Conservation (phyloP, 2,888 invertebrate genomes). For the Omphaloscelis lunosa region DNA sequence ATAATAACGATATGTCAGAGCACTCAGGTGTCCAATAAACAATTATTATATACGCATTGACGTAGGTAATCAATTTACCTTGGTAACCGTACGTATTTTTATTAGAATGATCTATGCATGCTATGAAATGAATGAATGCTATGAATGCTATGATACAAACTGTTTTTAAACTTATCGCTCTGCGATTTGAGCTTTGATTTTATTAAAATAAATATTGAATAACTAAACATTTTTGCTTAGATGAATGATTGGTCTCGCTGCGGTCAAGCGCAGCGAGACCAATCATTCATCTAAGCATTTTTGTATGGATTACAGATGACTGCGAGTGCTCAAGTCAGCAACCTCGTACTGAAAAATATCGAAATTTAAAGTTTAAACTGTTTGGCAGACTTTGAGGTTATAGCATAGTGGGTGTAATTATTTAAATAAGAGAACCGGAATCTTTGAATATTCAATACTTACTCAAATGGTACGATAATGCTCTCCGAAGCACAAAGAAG, state of each 20-base stretch:
- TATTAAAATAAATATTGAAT: conserved; percentile 12
- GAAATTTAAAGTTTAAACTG: neutral
- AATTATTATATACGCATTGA: conserved; percentile 24
- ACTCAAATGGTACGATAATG: neutral
- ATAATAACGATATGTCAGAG: neutral
- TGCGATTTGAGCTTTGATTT: neutral
- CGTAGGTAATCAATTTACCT: conserved; percentile 33
- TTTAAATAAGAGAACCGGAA: neutral
- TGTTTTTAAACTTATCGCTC: conserved; percentile 12
- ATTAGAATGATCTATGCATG: conserved; percentile 11
- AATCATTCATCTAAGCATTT: conserved; percentile 15
- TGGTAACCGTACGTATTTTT: conserved; percentile 15
- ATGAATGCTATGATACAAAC: neutral
- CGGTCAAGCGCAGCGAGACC: no score
- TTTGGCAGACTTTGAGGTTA: neutral
- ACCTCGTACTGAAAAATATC: conserved; percentile 8
- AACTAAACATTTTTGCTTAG: conserved; percentile 14
- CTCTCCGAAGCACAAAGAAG: neutral
- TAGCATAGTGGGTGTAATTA: no score
- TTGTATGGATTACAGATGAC: neutral
- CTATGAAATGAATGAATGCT: no score
- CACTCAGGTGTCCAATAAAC: conserved; percentile 18
- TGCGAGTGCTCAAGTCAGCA: neutral
- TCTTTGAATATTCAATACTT: neutral
- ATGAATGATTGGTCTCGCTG: no score